Percentiles rank a stretch among this genome's conserved stretches.
Conservation (phyloP, 2,888 invertebrate genomes). For the Machimus rusticus region DNA sequence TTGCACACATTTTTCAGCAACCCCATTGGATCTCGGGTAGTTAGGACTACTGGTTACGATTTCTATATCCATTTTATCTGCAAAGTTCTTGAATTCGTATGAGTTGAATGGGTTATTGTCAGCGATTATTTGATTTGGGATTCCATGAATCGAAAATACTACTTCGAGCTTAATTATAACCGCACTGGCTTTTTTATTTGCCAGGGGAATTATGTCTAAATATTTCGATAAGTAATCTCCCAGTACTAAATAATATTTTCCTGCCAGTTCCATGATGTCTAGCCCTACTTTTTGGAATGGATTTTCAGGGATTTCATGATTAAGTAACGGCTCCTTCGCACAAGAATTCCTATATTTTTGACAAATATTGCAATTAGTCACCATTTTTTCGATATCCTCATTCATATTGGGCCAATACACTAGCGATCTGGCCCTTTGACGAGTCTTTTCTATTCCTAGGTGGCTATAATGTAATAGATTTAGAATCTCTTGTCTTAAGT, state of each 20-base stretch:
- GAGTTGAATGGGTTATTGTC: slow-evolving; percentile 51
- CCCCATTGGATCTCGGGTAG: slow-evolving; percentile 13
- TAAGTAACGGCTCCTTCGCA: slow-evolving; percentile 16
- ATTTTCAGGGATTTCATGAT: slow-evolving; percentile 14
- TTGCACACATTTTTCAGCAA: slow-evolving; percentile 19
- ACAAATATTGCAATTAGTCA: slow-evolving; percentile 36
- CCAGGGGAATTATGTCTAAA: slow-evolving; percentile 43
- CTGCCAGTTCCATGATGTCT: slow-evolving; percentile 50
- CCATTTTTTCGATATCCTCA: slow-evolving; percentile 35
- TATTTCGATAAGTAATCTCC: slow-evolving; percentile 49
- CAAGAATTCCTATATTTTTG: slow-evolving; percentile 26
- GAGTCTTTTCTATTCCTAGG: slow-evolving; percentile 42
- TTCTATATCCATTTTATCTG: slow-evolving; percentile 48
- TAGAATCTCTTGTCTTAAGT: neutral
- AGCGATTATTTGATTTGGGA: slow-evolving; percentile 48
- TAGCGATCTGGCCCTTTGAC: slow-evolving; percentile 15
- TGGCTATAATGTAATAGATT: slow-evolving; percentile 18
- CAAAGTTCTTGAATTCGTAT: slow-evolving; percentile 49
- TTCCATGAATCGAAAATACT: slow-evolving; percentile 45
- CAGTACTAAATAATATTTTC: slow-evolving; percentile 49
- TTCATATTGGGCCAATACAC: slow-evolving; percentile 37
- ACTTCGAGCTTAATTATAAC: neutral
- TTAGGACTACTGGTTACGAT: slow-evolving; percentile 48
- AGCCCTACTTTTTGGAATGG: slow-evolving; percentile 49
- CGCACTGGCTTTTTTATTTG: neutral